Percentiles rank a stretch among this genome's conserved stretches.
Conservation (phyloP, 1,140 invertebrate species). For the Brachionus manjavacas region DNA sequence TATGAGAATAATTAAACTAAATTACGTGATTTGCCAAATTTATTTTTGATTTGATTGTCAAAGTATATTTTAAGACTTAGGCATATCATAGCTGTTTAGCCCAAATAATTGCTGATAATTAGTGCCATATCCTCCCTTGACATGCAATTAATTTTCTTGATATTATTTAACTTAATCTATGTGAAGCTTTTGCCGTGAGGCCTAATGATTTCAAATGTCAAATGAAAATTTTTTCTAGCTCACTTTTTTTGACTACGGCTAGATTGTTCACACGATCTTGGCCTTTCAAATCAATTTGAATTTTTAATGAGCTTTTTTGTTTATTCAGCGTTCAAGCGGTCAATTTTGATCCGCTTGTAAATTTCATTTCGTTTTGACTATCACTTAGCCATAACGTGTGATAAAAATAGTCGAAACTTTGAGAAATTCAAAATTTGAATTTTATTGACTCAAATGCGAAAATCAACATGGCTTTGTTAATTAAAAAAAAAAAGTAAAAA, state of each 20-base stretch:
- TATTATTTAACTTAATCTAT: not conserved
- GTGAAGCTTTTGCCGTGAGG: not conserved
- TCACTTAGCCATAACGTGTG: not conserved
- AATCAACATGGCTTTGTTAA: not conserved
- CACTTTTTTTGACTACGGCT: not conserved
- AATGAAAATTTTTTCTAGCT: not conserved
- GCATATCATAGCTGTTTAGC: not conserved
- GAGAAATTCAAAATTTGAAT: not conserved
- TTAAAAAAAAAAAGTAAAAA: too few relatives aligned
- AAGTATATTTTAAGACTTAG: not conserved
- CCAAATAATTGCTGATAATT: not conserved
- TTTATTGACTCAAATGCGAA: not conserved
- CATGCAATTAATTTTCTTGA: constrained; percentile 14
- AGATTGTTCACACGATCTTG: not conserved
- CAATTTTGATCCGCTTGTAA: not conserved
- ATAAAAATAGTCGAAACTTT: not conserved
- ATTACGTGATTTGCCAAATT: constrained; percentile 25
- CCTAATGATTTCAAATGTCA: not conserved
- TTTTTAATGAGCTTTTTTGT: not conserved
- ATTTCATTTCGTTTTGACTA: not conserved
- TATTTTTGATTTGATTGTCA: constrained; percentile 24
- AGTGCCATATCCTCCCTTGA: not conserved
- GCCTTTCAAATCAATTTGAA: not conserved
- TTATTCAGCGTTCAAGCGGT: not conserved
- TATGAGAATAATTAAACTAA: constrained; percentile 2